Base-by-base conservation (phyloP, 2,797 vertebrate genomes). In the Melopsittacus undulatus region DNA sequence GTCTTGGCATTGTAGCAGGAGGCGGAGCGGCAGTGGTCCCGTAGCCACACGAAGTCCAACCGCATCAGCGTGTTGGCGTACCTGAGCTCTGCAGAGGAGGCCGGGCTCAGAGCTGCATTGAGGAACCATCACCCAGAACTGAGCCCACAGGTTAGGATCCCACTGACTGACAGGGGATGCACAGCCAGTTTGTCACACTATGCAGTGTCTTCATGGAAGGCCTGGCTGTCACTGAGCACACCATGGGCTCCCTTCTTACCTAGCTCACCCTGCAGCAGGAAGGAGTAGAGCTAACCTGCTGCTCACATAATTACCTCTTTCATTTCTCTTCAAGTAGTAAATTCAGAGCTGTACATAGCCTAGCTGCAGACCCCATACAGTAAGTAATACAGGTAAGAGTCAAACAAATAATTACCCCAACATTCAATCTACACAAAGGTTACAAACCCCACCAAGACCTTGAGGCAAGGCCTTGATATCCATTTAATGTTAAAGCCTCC, bases 21-120 rank as follows among this genome's bases (percentile, higher is more conserved):
- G 4, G 98, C 97, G 0, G 99, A 99, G 83, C 98, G 98, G 94
- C 99, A 99, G 97, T 99, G 99, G 83, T 99, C 99, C 57, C 99
- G 97, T 93, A 99, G 98, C 99, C 99, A 99, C 61, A 99, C 98
- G 7, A 99, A 99, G 80, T 99, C 98, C 13, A 99, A 98, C 42
- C 93, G 98, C 98, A 99, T 98, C 81, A 95, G 79, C 0, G 95
- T 97, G 48, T 97, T 97, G 4, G 94, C 97, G 3, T 98, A 98
- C 24, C 92, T 92, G 19, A 99, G 92, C 95, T 98, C 99, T 99
- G 97, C 83, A 52, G 87, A 83, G 93, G 18, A 3, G 23, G 36
- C 62, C 0, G 8, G 54, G n/a, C 26, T 59, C 32, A 77, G 17
- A 42, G 62, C 13, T 2, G 48, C 11, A 2, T 4, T 6, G 6